Base-by-base conservation (phyloP, 2,797 vertebrate genomes). In the Mormyrops boulengeri region DNA sequence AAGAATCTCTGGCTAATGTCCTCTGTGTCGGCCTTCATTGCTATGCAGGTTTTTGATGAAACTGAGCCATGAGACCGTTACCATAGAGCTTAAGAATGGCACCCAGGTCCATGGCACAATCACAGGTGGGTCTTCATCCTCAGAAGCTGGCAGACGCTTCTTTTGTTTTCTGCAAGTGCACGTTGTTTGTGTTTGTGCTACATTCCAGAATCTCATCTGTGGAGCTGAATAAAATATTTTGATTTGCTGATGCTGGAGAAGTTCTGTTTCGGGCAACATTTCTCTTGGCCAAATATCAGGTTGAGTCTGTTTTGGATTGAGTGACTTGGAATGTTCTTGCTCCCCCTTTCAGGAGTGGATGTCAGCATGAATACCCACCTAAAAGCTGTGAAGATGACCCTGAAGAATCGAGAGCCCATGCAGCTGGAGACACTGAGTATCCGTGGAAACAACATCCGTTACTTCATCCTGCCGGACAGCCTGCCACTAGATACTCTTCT, bases 71-170 rank as follows among this genome's bases (percentile, higher is more conserved):
- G 99, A 99, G 96, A 99, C 99, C 0, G 98, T 99, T 38, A 99
- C 99, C 82, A 99, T 99, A 89, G 98, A 99, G 88, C 95, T 99
- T 94, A 99, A 99, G 94, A 99, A 99, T 86, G 98, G 99, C 88
- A 99, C 99, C 1, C 98, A 99, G 93, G 99, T 99, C 57, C 99
- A 99, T 2, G 98, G 98, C 89, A 99, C 99, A 1, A 99, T 99
- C 90, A 99, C 99, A 96, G 99, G 98, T 99, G 93, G 47, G 92
- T 22, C 4, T 12, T 19, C 14, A 12, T 26, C 53, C 50, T 50
- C n/a, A 30, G 9, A 88, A 38, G 53, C 5, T 38, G 52, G 14
- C 34, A 19, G 2, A 41, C 11, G 0, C 2, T 38, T 12, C 2
- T 4, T 22, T 7, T 22, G 1, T 4, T 11, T 14, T 47, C 22